Evolutionary conservation across 2,888 invertebrate species (phyloP).

Genomic region (Nasonovia ribisnigri): DNA sequence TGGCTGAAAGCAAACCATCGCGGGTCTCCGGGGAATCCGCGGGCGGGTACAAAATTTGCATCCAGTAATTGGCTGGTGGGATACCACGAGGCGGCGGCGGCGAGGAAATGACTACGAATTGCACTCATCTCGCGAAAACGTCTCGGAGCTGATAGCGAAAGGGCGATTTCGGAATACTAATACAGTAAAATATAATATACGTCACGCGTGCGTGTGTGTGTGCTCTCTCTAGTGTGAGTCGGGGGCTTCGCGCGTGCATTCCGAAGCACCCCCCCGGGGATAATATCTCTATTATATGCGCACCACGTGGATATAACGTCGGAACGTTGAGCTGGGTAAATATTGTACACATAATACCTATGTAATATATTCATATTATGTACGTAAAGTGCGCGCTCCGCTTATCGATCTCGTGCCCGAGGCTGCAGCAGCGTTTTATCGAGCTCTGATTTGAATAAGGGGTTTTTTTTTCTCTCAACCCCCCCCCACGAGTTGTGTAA

Average conservation of each 20-base stretch:
- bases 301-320: conserved; percentile 34
- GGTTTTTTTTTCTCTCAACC: not conserved
- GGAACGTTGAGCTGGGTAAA: not conserved
- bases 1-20: not conserved
- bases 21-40: conserved; percentile 27
- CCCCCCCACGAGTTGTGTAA: not conserved
- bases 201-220: not conserved
- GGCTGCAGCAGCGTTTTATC: conserved; percentile 8
- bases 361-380: not conserved
- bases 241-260: conserved; percentile 4
- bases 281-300: conserved; percentile 51
- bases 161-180: conserved; percentile 33
- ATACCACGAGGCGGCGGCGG: not conserved
- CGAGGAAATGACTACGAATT: conserved; percentile 55
- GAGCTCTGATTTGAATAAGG: not conserved
- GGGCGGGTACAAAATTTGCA: conserved; percentile 52
- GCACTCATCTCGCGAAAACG: conserved; percentile 52
- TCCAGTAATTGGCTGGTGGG: conserved; percentile 57
- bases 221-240: not conserved
- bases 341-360: not conserved
- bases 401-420: not conserved
- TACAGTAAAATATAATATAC: not conserved
- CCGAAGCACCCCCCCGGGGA: conserved; percentile 33
- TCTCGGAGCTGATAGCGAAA: conserved; percentile 58
- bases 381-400: not conserved